Conservation (phyloP, 1,140 invertebrate genomes). For the Drosophila kikkawai region DNA sequence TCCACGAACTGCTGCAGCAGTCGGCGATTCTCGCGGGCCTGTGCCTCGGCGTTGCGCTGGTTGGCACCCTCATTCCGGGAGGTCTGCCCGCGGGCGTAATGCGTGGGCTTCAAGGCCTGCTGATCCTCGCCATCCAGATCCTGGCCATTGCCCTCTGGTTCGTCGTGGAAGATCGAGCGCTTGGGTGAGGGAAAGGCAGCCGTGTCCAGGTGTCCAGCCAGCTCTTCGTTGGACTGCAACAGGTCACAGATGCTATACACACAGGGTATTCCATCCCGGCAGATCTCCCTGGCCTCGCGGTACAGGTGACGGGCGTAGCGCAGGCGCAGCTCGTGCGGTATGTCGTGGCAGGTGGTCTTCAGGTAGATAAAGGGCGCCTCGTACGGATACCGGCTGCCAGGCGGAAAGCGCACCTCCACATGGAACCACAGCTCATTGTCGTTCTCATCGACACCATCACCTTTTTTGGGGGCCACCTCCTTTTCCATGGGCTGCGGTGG, state of each 20-base stretch:
- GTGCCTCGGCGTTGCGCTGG: conserved; percentile 86
- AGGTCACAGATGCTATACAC: conserved; percentile 90
- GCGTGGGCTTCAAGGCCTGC: conserved; percentile 84
- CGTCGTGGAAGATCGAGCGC: conserved; percentile 73
- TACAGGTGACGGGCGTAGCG: conserved; percentile 88
- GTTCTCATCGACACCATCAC: conserved; percentile 64
- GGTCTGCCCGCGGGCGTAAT: conserved; percentile 87
- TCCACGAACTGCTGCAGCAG: conserved; percentile 87
- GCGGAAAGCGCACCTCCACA: conserved; percentile 91
- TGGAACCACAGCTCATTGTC: conserved; percentile 85
- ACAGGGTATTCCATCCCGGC: conserved; percentile 88
- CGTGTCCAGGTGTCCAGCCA: conserved; percentile 87
- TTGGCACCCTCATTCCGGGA: conserved; percentile 85
- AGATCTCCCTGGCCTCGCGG: conserved; percentile 88
- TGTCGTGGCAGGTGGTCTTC: conserved; percentile 87
- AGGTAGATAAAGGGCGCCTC: conserved; percentile 89
- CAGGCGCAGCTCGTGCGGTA: conserved; percentile 88
- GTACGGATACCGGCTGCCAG: conserved; percentile 89
- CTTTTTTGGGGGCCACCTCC: conserved; percentile 36
- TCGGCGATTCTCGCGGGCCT: conserved; percentile 87
- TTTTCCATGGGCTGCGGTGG: conserved; percentile 79
- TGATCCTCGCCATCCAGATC: conserved; percentile 3
- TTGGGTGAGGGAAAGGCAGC: conserved; percentile 86
- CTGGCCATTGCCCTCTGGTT: conserved; percentile 18
- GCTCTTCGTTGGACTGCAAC: conserved; percentile 89